Evolutionary conservation across 2,888 invertebrate species (phyloP), one percentile per base, ranked within the genome.

Genomic region (Merodon equestris): DNA sequence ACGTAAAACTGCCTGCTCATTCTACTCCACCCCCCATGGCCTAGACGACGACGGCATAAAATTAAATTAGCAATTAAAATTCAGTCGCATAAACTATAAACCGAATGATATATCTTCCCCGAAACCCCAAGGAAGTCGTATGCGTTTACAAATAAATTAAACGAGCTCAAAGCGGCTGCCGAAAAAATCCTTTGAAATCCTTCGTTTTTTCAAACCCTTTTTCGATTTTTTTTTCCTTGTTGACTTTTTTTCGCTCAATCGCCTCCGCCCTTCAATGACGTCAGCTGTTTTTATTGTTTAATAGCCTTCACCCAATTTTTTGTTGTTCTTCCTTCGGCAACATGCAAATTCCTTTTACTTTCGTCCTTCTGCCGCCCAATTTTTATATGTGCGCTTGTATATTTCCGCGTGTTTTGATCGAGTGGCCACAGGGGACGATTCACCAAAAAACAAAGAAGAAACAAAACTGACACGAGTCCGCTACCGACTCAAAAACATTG

Each of bases 41-140:
- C n/a, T n/a, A n/a, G n/a, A n/a, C n/a, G n/a, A n/a, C n/a, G n/a
- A 40, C 73, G 53, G 38, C 9, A n/a, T 0, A 63, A 74, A 74
- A 79, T 70, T 64, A 74, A 79, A 79, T 79, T 64, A 79, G 79
- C 79, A 79, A 79, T 79, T 79, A 79, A 79, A 79, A 79, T 79
- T 79, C 79, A 74, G 48, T 54, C 74, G 74, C 68, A 74, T 56
- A 74, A 74, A 74, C 79, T 74, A 74, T 64, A 60, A 70, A 79
- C 27, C 27, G 68, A 73, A 64, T 79, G 79, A 74, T 74, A 74
- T 74, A 79, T 79, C 67, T 58, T 27, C 60, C 13, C n/a, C n/a
- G 42, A 54, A 56, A 57, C 74, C 79, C 73, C 51, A 36, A 63
- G 48, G 61, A 64, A 54, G 60, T 54, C 58, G 74, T 70, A 74